Conservation (phyloP, 92 coral and sea anemone genomes). For the Parazoanthus swiftii region DNA sequence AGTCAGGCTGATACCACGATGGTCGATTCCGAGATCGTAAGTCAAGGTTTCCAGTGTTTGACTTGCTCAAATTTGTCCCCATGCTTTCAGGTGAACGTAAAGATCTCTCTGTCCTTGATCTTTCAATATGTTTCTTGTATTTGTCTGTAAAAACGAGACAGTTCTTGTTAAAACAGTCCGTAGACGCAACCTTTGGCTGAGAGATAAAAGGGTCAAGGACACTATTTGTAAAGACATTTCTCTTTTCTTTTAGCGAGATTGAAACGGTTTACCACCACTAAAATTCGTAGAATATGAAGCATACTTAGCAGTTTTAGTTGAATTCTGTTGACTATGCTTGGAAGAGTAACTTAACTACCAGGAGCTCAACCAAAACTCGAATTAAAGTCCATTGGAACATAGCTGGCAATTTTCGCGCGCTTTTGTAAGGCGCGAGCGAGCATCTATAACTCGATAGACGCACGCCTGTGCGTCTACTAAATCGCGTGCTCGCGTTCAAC, state of each 20-base stretch:
- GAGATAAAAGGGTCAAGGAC: neutral
- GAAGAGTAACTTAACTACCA: too few relatives aligned
- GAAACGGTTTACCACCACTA: neutral
- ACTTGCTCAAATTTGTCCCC: conserved; percentile 15
- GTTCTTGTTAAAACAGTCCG: neutral
- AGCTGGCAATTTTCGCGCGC: too few relatives aligned
- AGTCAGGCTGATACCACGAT: conserved; percentile 25
- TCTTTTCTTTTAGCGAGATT: neutral
- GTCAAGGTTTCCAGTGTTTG: neutral
- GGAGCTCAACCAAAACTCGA: too few relatives aligned
- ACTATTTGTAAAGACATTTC: too few relatives aligned
- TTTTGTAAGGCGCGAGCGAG: too few relatives aligned
- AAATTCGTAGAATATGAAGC: too few relatives aligned
- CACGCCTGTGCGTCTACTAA: too few relatives aligned
- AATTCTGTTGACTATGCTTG: too few relatives aligned
- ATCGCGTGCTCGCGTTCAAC: too few relatives aligned
- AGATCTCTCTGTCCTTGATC: conserved; percentile 55
- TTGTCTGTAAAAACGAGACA: conserved; percentile 57
- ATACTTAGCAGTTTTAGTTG: too few relatives aligned
- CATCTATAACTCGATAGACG: too few relatives aligned
- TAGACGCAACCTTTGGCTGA: neutral
- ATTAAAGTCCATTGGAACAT: too few relatives aligned
- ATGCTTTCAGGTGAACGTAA: conserved; percentile 45
- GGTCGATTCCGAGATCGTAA: conserved; percentile 7
- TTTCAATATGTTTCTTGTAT: conserved; percentile 72